Percentiles rank a stretch among this genome's conserved stretches.
These are phyloP conservation scores for Zygogramma bicolorata DNA, from an alignment of 2,888 invertebrate genomes.

Conservation along the genomic window DNA sequence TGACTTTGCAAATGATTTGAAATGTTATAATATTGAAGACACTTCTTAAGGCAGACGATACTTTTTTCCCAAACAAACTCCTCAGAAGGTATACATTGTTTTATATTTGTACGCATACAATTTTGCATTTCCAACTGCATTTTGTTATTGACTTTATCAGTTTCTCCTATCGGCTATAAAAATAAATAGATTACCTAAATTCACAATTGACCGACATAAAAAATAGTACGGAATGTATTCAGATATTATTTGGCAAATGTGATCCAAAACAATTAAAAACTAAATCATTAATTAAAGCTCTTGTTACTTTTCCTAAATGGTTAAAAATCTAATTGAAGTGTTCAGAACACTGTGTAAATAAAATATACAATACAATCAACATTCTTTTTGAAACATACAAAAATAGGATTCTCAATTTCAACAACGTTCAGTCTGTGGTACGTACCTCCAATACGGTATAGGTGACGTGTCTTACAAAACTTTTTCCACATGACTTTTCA, in stretches of 20 bases:
- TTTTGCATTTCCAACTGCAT: constrained; percentile 29
- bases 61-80: constrained; percentile 25
- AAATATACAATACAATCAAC: constrained; percentile 63
- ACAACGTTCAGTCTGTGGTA: constrained; percentile 56
- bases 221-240: constrained; percentile 68
- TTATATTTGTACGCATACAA: constrained; percentile 15
- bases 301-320: constrained; percentile 61
- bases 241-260: constrained; percentile 69
- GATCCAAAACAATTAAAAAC: constrained; percentile 57
- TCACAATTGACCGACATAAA: constrained; percentile 52
- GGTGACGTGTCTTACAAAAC: background rate
- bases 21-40: constrained; percentile 51
- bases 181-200: constrained; percentile 43
- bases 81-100: constrained; percentile 15
- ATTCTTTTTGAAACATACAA: constrained; percentile 59
- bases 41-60: constrained; percentile 58
- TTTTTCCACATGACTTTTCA: background rate
- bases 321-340: constrained; percentile 55
- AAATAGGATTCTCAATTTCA: constrained; percentile 61
- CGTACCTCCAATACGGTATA: constrained; percentile 5
- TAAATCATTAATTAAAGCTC: constrained; percentile 65
- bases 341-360: constrained; percentile 59
- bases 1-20: constrained; percentile 31
- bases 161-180: constrained; percentile 38
- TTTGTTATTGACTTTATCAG: constrained; percentile 55